Conservation (phyloP, 2,113 vertebrate genomes). For the Laticauda colubrina region DNA sequence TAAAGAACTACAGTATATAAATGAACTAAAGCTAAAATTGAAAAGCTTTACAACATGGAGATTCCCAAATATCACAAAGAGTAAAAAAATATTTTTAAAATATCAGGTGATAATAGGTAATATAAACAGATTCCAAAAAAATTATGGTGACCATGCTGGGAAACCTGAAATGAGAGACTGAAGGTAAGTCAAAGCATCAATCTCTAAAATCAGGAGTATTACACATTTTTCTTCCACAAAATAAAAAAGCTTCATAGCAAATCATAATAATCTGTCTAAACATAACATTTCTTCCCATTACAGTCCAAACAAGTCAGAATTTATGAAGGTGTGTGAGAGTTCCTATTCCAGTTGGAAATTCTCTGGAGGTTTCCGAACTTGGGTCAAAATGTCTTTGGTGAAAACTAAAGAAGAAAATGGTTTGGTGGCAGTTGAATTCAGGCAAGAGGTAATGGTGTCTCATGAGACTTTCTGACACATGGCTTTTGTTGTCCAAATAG, state of each 20-base stretch:
- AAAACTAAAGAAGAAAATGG: slow-evolving; percentile 85
- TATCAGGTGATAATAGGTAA: neutral
- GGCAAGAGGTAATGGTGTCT: slow-evolving; percentile 83
- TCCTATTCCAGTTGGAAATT: slow-evolving; percentile 97
- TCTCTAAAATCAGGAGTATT: neutral
- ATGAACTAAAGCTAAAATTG: neutral
- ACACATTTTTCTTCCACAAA: neutral
- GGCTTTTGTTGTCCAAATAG: neutral
- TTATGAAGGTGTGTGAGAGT: slow-evolving; percentile 92
- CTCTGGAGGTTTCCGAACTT: slow-evolving; percentile 95
- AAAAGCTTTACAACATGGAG: neutral
- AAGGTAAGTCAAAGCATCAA: neutral
- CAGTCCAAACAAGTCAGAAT: slow-evolving; percentile 80
- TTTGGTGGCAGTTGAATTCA: slow-evolving; percentile 85
- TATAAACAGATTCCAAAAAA: neutral
- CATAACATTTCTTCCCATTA: neutral
- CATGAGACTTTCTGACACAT: neutral
- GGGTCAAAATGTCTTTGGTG: slow-evolving; percentile 98
- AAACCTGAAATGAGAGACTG: neutral
- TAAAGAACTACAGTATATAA: neutral
- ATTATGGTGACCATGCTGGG: neutral
- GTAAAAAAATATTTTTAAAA: neutral
- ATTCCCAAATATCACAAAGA: neutral
- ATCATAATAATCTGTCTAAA: neutral
- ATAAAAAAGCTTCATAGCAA: neutral